These are phyloP conservation scores for Notothenia rossii DNA, from an alignment of 2,113 vertebrate genomes.

Conservation along the genomic window DNA sequence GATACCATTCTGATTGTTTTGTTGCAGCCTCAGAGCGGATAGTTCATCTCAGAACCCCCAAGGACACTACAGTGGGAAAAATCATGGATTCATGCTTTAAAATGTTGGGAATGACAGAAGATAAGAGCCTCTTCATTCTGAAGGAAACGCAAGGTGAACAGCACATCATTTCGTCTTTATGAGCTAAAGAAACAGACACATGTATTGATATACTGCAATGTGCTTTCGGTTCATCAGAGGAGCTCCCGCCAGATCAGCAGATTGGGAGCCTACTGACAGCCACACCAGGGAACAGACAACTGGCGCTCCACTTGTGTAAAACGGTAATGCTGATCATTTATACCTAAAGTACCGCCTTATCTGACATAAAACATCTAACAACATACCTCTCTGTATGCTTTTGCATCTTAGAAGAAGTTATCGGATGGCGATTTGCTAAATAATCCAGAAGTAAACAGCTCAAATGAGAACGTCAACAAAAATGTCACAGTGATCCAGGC, in stretches of 20 bases:
- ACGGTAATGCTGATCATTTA: slow-evolving; percentile 55
- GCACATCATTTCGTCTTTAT: not conserved
- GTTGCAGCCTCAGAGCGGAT: slow-evolving; percentile 78
- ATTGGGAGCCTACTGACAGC: slow-evolving; percentile 72
- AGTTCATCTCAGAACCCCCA: slow-evolving; percentile 77
- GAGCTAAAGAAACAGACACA: not conserved
- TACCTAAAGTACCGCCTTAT: not conserved
- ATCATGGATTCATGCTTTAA: slow-evolving; percentile 71
- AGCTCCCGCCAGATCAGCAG: slow-evolving; percentile 70
- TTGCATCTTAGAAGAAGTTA: slow-evolving; percentile 64
- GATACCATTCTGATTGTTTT: slow-evolving; percentile 18
- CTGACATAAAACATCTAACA: not conserved
- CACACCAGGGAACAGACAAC: slow-evolving; percentile 62
- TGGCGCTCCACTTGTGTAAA: slow-evolving; percentile 81
- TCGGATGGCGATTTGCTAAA: slow-evolving; percentile 6
- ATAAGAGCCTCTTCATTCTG: slow-evolving; percentile 71
- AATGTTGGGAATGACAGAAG: slow-evolving; percentile 77
- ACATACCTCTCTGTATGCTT: not conserved
- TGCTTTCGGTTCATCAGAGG: slow-evolving; percentile 57
- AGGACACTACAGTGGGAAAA: slow-evolving; percentile 71
- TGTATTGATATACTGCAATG: not conserved
- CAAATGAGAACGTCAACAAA: slow-evolving; percentile 43
- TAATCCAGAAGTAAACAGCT: slow-evolving; percentile 16
- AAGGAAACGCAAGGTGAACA: slow-evolving; percentile 72
- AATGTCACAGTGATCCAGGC: slow-evolving; percentile 43